phyloP scores from a whole-genome alignment of 2,797 vertebrate genomes.

The Sitta carolinensis region DNA sequence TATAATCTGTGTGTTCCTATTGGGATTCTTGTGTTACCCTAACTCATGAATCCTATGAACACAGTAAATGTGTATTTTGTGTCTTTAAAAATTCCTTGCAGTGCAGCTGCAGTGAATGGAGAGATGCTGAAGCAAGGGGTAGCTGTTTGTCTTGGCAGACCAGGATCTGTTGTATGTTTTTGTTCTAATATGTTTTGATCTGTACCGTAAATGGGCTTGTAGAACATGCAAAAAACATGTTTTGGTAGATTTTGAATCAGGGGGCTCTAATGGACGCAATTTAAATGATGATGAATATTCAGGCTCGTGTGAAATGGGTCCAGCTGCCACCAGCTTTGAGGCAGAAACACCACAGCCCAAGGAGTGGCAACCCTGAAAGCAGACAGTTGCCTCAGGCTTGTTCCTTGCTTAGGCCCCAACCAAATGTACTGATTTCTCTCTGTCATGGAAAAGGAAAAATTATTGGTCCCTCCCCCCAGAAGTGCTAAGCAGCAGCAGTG shows the following conservation, averaged over 20 bases:
- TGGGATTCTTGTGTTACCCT: background rate
- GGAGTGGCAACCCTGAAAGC: background rate
- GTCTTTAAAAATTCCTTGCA: constrained; percentile 5
- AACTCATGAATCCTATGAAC: background rate
- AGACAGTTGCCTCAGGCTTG: background rate
- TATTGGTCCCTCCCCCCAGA: background rate
- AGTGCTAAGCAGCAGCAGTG: background rate
- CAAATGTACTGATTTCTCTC: background rate
- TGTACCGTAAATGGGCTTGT: background rate
- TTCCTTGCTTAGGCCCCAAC: background rate
- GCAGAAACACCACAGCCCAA: background rate
- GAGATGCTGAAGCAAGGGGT: background rate
- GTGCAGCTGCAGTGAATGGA: constrained; percentile 15
- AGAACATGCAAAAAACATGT: background rate
- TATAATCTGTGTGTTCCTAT: background rate
- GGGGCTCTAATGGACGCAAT: background rate
- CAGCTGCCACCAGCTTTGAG: background rate
- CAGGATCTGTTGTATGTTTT: background rate
- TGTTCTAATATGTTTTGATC: background rate
- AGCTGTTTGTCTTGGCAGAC: background rate
- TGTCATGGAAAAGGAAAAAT: background rate
- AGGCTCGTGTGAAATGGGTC: background rate
- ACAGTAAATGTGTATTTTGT: background rate
- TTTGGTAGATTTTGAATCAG: background rate
- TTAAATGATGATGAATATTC: background rate